phyloP scores from a whole-genome alignment of 2,113 vertebrate species.

The Erinaceus europaeus region DNA sequence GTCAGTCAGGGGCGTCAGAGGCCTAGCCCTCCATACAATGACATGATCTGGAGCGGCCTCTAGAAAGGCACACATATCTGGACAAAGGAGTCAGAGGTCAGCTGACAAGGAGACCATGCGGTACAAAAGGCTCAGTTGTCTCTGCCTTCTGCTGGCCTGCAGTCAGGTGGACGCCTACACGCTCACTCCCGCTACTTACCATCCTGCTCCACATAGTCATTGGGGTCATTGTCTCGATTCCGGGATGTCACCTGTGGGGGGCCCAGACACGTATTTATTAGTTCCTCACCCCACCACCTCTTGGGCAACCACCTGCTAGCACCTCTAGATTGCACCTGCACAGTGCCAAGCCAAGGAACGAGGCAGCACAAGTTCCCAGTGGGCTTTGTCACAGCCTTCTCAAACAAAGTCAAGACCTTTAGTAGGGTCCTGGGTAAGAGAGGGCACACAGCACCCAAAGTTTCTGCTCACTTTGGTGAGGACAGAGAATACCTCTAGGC shows the following conservation, averaged over 20 bases:
- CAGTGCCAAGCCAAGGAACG: background rate
- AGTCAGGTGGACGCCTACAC: background rate
- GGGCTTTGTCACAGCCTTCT: background rate
- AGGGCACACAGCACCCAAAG: background rate
- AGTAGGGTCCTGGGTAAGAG: background rate
- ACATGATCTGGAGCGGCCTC: background rate
- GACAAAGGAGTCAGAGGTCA: background rate
- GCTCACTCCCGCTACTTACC: conserved; percentile 79
- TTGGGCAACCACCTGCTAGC: background rate
- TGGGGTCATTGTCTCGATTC: conserved; percentile 96
- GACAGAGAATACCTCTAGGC: background rate
- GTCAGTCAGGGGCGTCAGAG: rapidly evolving
- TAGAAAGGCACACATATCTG: background rate
- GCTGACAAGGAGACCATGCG: background rate
- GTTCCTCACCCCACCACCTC: background rate
- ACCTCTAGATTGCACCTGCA: background rate
- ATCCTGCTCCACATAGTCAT: conserved; percentile 96
- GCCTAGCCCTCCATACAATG: background rate
- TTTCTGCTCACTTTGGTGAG: rapidly evolving
- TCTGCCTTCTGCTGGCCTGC: background rate
- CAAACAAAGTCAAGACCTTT: background rate
- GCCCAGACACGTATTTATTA: conserved; percentile 13
- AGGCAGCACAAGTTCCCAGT: background rate
- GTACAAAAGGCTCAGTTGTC: background rate
- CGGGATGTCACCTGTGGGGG: conserved; percentile 92